Percentiles rank a stretch among this genome's conserved stretches.
These are phyloP conservation scores for Quadroppia sp. DNA, from an alignment of 2,888 invertebrate species.

Conservation along the genomic window DNA sequence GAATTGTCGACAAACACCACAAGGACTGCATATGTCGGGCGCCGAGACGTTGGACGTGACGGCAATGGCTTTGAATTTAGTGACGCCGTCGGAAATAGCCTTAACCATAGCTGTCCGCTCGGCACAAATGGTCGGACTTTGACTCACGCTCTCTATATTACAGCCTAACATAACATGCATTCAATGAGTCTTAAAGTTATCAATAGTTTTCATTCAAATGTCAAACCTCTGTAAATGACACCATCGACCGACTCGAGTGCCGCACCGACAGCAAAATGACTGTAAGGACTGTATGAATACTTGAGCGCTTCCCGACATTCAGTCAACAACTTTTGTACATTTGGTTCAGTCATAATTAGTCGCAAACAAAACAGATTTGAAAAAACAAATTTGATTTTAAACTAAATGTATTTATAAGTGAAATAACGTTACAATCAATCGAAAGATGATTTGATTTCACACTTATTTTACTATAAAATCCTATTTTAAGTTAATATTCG, in stretches of 20 bases:
- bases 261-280: slow-evolving; percentile 82
- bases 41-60: slow-evolving; percentile 62
- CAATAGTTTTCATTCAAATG: not conserved
- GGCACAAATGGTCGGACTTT: slow-evolving; percentile 76
- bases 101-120: slow-evolving; percentile 78
- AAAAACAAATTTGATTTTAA: no score
- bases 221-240: slow-evolving; percentile 58
- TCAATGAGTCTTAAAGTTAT: not conserved
- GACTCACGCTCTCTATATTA: slow-evolving; percentile 86
- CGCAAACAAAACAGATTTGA: no score
- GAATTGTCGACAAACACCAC: slow-evolving; percentile 78
- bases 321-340: not conserved
- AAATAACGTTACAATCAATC: no score
- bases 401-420: no score
- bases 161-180: slow-evolving; percentile 60
- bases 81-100: slow-evolving; percentile 77
- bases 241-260: slow-evolving; percentile 70
- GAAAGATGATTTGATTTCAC: no score
- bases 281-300: slow-evolving; percentile 74
- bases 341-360: not conserved
- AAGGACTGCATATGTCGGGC: slow-evolving; percentile 68
- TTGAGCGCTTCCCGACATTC: slow-evolving; percentile 57
- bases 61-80: slow-evolving; percentile 59
- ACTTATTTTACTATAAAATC: no score
- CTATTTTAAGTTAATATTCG: no score